Base-by-base conservation (phyloP, 2,113 vertebrate species). In the Zosterops lateralis region DNA sequence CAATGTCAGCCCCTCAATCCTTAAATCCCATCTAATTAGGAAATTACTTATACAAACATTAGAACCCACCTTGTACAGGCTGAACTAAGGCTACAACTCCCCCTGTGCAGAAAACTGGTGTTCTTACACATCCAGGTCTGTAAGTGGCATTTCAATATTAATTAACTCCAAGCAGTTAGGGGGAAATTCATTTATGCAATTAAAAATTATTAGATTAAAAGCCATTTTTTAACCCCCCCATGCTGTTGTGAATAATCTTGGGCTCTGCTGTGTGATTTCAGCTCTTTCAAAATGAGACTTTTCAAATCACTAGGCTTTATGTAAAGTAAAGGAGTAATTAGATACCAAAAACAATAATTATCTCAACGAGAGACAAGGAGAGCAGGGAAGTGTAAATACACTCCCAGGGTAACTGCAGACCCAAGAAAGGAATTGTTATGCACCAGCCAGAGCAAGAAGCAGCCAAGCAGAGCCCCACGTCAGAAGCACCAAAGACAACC, bases 191-290 rank as follows among this genome's bases (percentile, higher is more conserved):
- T 95, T 93, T 85, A 73, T 56, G 84, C 64, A 92, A 97, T 93
- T 95, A 93, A 87, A 89, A 93, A 91, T 85, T 94, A 96, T 82
- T 85, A 92, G 84, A 93, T 97, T 92, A 95, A 87, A 93, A 73
- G 88, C 38, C 8, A 4, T 45, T 93, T 92, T 83, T 12, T 11
- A 79, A 51, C 81, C 40, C 17, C 56, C 53, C 54, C 15, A 15
- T 86, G 89, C 78, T 74, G 92, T 58, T 92, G 58, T 60, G 61
- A 78, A 60, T 18, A 42, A 77, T 66, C 51, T 73, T 72, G 75
- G 26, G 60, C 54, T 77, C 51, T 84, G 84, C 87, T 1, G 1
- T 72, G 73, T 34, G 94, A 78, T 61, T 93, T 62, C 61, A 32
- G 36, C 5, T 45, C 77, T 87, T 85, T 73, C 70, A 72, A 56